phyloP scores from a whole-genome alignment of 1,140 invertebrate genomes.

The Rhagoletis zephyria region DNA sequence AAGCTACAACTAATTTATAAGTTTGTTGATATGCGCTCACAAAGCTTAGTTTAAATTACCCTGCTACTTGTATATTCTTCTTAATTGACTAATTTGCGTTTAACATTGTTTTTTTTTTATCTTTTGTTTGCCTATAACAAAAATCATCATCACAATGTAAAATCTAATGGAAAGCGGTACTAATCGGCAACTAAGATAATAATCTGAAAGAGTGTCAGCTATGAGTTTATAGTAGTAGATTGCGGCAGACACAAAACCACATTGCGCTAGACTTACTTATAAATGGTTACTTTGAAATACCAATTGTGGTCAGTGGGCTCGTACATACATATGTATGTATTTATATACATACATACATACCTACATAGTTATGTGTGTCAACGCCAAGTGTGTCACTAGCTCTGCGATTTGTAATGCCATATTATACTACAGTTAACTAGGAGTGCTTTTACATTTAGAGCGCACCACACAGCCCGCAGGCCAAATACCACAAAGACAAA shows the following conservation, averaged over 20 bases:
- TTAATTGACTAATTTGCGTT: no score
- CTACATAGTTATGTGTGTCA: no score
- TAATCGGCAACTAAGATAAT: slow-evolving; percentile 5
- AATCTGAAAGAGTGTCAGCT: slow-evolving; percentile 16
- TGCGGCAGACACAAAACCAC: background rate
- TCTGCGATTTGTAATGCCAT: background rate
- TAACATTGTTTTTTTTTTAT: no score
- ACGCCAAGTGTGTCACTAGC: slow-evolving; percentile 17
- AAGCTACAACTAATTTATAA: no score
- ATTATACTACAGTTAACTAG: background rate
- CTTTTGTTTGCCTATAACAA: background rate
- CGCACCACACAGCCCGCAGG: background rate
- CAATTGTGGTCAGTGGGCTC: background rate
- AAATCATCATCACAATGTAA: background rate
- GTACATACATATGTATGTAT: background rate
- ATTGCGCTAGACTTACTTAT: background rate
- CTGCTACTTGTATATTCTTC: no score
- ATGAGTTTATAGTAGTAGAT: background rate
- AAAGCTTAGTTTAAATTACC: no score
- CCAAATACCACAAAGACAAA: slow-evolving; percentile 30
- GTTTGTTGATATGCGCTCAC: no score
- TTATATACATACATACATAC: background rate
- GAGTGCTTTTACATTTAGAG: background rate
- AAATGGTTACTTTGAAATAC: background rate
- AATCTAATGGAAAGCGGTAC: background rate